phyloP scores from a whole-genome alignment of 2,888 invertebrate genomes.

The Steinernema carpocapsae region DNA sequence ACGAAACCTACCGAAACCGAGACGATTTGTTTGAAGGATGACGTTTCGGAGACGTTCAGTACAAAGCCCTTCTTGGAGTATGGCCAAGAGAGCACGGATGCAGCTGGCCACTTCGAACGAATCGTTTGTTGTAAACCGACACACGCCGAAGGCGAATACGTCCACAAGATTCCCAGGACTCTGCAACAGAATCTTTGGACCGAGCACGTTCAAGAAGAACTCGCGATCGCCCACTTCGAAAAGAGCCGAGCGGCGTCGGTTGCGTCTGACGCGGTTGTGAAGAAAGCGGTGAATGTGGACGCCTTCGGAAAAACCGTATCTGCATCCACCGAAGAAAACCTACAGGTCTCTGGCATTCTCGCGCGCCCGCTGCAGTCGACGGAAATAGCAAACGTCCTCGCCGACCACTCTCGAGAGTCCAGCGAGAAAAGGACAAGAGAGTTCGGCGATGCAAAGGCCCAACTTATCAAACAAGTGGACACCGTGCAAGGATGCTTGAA shows the following conservation, averaged over 20 bases:
- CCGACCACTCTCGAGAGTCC: background rate
- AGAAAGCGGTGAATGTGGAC: background rate
- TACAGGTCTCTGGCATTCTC: background rate
- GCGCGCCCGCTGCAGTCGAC: background rate
- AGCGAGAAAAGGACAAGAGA: background rate
- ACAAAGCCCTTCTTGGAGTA: slow-evolving; percentile 10
- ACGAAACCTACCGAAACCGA: background rate
- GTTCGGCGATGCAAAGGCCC: background rate
- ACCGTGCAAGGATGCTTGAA: background rate
- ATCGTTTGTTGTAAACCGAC: background rate
- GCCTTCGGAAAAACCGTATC: background rate
- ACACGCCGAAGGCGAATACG: background rate
- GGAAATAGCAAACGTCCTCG: background rate
- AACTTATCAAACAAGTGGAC: background rate
- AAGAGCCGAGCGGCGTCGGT: background rate
- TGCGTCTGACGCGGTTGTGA: background rate
- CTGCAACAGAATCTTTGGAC: slow-evolving; percentile 19
- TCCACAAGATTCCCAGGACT: background rate
- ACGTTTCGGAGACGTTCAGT: background rate
- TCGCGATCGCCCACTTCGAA: background rate
- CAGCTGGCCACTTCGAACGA: background rate
- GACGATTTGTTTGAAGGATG: background rate
- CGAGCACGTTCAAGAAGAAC: background rate
- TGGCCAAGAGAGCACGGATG: background rate
- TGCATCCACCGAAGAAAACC: background rate